phyloP scores from a whole-genome alignment of 1,140 invertebrate species.

The Bilobella aurantiaca region DNA sequence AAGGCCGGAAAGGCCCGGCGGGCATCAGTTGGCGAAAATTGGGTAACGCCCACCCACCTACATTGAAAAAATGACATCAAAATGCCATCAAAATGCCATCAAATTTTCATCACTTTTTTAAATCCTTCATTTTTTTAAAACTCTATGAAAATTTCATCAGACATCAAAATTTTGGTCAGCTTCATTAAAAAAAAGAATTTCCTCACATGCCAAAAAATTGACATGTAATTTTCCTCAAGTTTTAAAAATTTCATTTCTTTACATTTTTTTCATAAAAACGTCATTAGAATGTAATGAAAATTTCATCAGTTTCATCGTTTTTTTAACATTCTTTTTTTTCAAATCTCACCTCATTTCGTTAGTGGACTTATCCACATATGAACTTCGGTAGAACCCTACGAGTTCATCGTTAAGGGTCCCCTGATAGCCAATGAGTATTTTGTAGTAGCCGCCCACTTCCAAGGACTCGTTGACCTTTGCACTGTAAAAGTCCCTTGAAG shows the following conservation, averaged over 20 bases:
- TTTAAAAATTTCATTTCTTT: too few relatives aligned
- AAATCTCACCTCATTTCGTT: constrained; percentile 47
- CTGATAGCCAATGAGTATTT: constrained; percentile 14
- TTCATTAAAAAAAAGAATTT: too few relatives aligned
- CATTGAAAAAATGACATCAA: constrained; percentile 26
- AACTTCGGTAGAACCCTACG: constrained; percentile 77
- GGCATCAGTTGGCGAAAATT: constrained; percentile 85
- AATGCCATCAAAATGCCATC: constrained; percentile 6
- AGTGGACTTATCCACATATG: constrained; percentile 55
- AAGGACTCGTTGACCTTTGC: constrained; percentile 3
- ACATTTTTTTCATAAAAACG: too few relatives aligned
- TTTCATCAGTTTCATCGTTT: too few relatives aligned
- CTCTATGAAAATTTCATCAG: too few relatives aligned
- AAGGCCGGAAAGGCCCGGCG: constrained; percentile 58
- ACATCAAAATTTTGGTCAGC: too few relatives aligned
- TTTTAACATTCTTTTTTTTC: too few relatives aligned
- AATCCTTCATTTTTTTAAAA: neutral
- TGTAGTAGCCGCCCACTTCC: constrained; percentile 13
- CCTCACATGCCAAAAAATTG: neutral
- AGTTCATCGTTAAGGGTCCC: constrained; percentile 17
- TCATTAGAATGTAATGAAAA: too few relatives aligned
- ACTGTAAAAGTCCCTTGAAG: constrained; percentile 20
- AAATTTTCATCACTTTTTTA: neutral
- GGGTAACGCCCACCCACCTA: constrained; percentile 72
- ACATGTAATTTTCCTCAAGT: constrained; percentile 1